phyloP scores from a whole-genome alignment of 64 coral and sea anemone genomes.

The Astreopora myriophthalma region DNA sequence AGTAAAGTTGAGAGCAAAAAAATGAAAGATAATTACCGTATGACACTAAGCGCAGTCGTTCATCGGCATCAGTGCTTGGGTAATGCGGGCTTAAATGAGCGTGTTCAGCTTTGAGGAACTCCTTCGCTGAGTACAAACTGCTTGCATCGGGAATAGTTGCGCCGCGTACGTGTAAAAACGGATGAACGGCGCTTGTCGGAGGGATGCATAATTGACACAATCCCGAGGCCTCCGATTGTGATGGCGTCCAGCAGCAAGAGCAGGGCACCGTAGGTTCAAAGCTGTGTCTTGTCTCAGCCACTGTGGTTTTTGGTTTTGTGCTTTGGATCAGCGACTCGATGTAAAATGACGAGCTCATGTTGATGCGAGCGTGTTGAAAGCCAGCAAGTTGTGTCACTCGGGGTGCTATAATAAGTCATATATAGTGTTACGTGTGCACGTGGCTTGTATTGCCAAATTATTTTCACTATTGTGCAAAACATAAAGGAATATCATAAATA shows the following conservation, averaged over 20 bases:
- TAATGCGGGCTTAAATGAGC: constrained; percentile 69
- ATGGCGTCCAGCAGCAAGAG: constrained; percentile 95
- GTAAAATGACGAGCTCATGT: constrained; percentile 95
- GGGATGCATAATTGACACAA: constrained; percentile 97
- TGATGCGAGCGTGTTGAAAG: background rate
- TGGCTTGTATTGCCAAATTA: constrained; percentile 92
- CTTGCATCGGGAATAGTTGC: constrained; percentile 71
- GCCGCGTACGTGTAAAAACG: constrained; percentile 91
- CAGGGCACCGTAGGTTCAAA: constrained; percentile 84
- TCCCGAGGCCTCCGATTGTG: constrained; percentile 82
- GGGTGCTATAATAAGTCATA: constrained; percentile 49
- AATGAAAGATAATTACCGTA: constrained; percentile 79
- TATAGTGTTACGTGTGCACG: constrained; percentile 82
- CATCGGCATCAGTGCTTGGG: constrained; percentile 71
- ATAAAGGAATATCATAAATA: constrained; percentile 98
- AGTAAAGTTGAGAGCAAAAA: constrained; percentile 21
- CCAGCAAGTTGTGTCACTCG: constrained; percentile 47
- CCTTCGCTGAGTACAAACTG: constrained; percentile 71
- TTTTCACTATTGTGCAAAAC: constrained; percentile 87
- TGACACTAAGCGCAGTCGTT: constrained; percentile 79
- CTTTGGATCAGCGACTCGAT: constrained; percentile 97
- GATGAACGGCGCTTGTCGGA: constrained; percentile 61
- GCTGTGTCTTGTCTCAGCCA: constrained; percentile 67
- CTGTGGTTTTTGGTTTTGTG: constrained; percentile 70
- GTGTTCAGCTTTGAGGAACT: constrained; percentile 78